phyloP scores from a whole-genome alignment of 2,113 vertebrate species.

The Mohoua ochrocephala region DNA sequence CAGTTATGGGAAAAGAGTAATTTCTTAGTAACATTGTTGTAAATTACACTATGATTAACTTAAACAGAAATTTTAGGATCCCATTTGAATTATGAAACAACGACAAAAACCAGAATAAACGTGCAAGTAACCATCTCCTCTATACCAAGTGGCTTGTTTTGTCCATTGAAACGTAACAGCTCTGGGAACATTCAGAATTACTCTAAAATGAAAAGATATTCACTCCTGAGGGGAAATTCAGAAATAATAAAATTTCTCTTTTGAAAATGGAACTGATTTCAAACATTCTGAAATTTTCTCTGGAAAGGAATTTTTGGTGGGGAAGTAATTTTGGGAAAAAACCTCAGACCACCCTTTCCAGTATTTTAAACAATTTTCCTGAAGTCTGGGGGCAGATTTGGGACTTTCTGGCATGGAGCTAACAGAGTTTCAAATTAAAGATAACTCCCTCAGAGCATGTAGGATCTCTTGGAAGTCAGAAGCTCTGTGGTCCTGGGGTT shows the following conservation, averaged over 20 bases:
- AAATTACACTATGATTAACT: not conserved
- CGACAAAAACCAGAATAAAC: not conserved
- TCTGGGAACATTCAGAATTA: not conserved
- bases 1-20: not conserved
- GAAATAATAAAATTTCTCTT: not conserved
- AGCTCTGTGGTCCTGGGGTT: not conserved
- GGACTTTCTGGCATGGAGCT: not conserved
- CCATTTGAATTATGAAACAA: not conserved
- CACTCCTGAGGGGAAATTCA: not conserved
- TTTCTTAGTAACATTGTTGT: not conserved
- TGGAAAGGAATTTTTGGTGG: not conserved
- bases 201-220: not conserved
- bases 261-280: not conserved
- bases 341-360: not conserved
- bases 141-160: not conserved
- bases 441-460: not conserved
- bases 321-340: not conserved
- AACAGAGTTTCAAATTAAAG: not conserved
- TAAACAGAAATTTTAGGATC: not conserved
- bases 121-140: not conserved
- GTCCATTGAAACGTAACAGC: not conserved
- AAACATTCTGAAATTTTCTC: not conserved
- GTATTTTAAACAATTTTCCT: not conserved
- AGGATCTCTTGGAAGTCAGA: not conserved
- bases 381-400: not conserved